Conservation (phyloP, 1,140 invertebrate species). For the Ceratosolen solmsi region DNA sequence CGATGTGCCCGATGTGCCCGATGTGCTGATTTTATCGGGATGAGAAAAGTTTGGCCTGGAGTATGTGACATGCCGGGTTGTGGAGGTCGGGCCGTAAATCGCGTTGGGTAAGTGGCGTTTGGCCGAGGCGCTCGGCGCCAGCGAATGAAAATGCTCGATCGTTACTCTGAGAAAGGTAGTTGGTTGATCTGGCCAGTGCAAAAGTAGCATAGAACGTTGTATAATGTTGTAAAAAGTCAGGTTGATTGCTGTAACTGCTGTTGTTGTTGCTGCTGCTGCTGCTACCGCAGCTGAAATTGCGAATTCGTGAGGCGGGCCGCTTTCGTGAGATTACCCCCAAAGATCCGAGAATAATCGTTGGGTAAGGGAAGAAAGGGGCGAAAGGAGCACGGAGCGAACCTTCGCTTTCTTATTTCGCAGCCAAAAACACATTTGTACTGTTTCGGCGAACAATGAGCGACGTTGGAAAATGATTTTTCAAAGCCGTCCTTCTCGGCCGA, state of each 20-base stretch:
- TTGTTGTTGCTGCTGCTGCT: background rate
- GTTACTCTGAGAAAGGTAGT: background rate
- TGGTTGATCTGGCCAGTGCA: background rate
- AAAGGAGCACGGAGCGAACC: background rate
- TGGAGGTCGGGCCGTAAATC: background rate
- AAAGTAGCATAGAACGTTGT: background rate
- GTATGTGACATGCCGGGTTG: background rate
- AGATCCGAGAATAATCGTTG: constrained; percentile 18
- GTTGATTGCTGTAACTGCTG: background rate
- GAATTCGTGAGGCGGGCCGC: constrained; percentile 61
- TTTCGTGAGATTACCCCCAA: constrained; percentile 59
- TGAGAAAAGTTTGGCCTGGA: background rate
- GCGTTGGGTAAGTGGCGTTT: background rate
- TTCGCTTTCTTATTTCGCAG: background rate
- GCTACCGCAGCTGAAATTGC: too few relatives aligned
- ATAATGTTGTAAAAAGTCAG: too few relatives aligned
- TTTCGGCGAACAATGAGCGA: background rate
- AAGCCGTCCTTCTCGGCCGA: background rate
- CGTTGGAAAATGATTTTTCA: constrained; percentile 43
- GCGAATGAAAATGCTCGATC: too few relatives aligned
- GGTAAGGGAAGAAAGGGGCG: background rate
- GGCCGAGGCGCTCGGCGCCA: too few relatives aligned
- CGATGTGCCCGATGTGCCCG: too few relatives aligned
- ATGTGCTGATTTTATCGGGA: background rate
- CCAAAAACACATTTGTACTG: background rate